Conservation (phyloP, 1,140 invertebrate genomes). For the Hycleus cichorii region DNA sequence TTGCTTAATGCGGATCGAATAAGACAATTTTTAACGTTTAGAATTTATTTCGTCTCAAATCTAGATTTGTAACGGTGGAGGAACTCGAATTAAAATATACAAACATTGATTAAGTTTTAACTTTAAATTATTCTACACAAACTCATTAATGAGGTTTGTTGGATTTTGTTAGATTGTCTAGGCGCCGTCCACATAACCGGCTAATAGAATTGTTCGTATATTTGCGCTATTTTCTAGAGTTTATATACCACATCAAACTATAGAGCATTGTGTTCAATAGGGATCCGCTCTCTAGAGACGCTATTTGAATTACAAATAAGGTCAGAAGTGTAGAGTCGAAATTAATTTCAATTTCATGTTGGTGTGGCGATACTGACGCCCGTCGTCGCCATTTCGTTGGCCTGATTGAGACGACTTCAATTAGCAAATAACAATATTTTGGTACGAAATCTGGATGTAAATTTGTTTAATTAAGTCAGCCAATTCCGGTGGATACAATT, state of each 20-base stretch:
- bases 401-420: slow-evolving; percentile 30
- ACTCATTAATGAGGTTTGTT: slow-evolving; percentile 5
- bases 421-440: slow-evolving; percentile 36
- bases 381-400: slow-evolving; percentile 22
- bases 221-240: background rate
- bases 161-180: slow-evolving; percentile 1
- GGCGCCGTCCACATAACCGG: background rate
- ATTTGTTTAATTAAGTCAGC: slow-evolving; percentile 28
- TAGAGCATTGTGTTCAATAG: background rate
- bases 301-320: slow-evolving; percentile 34
- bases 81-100: no score
- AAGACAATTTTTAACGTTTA: no score
- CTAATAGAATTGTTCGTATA: background rate
- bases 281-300: slow-evolving; percentile 4
- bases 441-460: slow-evolving; percentile 23
- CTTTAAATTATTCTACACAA: no score
- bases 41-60: no score
- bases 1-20: background rate
- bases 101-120: no score
- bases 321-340: slow-evolving; percentile 24
- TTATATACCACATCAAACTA: background rate
- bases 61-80: no score
- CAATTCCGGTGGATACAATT: no score
- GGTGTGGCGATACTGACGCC: background rate
- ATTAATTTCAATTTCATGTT: slow-evolving; percentile 33